A percentile compares a stretch with the other conserved stretches of the same genome.
Conservation (phyloP, 2,797 vertebrate genomes). For the Intellagama lesueurii region DNA sequence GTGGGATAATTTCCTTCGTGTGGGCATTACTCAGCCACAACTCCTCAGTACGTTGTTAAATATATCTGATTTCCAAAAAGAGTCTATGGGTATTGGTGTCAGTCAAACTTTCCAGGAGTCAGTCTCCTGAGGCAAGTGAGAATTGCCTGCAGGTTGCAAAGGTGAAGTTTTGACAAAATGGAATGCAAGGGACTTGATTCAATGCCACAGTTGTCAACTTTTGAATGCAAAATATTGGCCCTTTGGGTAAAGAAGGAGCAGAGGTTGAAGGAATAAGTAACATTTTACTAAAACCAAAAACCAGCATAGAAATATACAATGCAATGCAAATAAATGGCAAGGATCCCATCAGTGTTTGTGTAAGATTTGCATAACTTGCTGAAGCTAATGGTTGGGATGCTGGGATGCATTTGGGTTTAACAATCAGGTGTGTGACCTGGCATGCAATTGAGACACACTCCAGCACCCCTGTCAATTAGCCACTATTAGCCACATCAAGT, state of each 20-base stretch:
- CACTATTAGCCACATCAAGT: no score
- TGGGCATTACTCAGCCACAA: not conserved
- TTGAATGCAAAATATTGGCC: not conserved
- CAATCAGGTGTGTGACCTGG: no score
- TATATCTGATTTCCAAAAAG: not conserved
- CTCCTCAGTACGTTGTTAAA: not conserved
- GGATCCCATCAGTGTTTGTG: no score
- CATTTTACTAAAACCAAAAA: not conserved
- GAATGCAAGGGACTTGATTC: not conserved
- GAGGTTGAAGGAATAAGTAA: not conserved
- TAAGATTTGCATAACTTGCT: no score
- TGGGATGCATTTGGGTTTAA: no score
- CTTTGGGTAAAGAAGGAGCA: not conserved
- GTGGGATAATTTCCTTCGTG: constrained; percentile 7
- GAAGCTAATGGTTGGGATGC: no score
- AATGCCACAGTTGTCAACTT: not conserved
- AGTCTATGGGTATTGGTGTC: no score
- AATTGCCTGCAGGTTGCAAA: not conserved
- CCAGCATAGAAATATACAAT: no score
- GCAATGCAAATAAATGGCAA: no score
- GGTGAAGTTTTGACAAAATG: not conserved
- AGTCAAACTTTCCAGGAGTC: not conserved
- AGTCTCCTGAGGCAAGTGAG: not conserved
- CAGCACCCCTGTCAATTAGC: no score
- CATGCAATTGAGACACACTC: no score